These are phyloP conservation scores for Periophthalmus modestus DNA, from an alignment of 2,113 vertebrate genomes.

Conservation along the genomic window DNA sequence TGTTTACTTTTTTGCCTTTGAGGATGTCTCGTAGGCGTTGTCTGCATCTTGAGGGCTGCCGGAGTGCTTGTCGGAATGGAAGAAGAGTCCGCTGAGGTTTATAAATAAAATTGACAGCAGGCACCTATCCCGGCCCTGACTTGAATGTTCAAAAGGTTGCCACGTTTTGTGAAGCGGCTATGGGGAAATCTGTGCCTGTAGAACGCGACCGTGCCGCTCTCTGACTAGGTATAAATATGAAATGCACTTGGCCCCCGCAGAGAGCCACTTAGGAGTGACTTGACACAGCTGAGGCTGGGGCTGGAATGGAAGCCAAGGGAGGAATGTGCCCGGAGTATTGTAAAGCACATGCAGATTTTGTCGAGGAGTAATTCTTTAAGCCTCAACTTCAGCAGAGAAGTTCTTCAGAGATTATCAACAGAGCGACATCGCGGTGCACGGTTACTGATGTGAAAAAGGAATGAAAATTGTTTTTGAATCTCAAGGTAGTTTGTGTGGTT, in stretches of 20 bases:
- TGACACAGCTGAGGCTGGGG: constrained; percentile 43
- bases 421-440: not conserved
- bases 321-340: not conserved
- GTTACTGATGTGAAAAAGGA: constrained; percentile 11
- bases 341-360: constrained; percentile 33
- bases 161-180: constrained; percentile 53
- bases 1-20: constrained; percentile 59
- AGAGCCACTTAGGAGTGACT: constrained; percentile 40
- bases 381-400: constrained; percentile 25
- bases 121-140: constrained; percentile 73
- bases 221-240: constrained; percentile 69
- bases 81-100: constrained; percentile 69
- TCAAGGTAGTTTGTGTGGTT: constrained; percentile 25
- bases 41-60: constrained; percentile 43
- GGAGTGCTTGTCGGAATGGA: constrained; percentile 64
- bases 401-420: constrained; percentile 9
- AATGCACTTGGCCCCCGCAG: constrained; percentile 55
- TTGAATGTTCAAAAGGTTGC: constrained; percentile 73
- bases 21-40: constrained; percentile 53
- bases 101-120: constrained; percentile 80
- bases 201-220: constrained; percentile 46
- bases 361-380: constrained; percentile 6
- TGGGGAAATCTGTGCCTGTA: constrained; percentile 64
- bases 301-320: constrained; percentile 14
- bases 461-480: constrained; percentile 20